phyloP scores from a whole-genome alignment of 1,140 invertebrate genomes.

The Cotesia typhae region DNA sequence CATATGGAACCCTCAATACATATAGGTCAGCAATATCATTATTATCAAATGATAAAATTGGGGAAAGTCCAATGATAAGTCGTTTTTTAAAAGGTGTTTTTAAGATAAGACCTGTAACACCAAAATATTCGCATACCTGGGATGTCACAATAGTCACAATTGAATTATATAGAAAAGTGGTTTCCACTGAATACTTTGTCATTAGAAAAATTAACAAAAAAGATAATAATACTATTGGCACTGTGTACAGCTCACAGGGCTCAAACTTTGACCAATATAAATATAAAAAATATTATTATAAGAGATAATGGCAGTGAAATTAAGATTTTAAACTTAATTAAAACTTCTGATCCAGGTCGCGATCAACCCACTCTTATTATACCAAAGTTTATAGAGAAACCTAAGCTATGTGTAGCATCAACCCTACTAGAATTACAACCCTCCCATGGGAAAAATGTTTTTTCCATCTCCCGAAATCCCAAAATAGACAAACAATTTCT shows the following conservation, averaged over 20 bases:
- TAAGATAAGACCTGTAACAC: conserved; percentile 1
- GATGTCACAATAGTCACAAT: conserved; percentile 12
- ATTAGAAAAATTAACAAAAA: conserved; percentile 10
- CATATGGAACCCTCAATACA: conserved; percentile 13
- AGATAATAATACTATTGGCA: conserved; percentile 17
- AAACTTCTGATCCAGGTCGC: too few relatives aligned
- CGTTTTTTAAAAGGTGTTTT: conserved; percentile 23
- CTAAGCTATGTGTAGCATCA: too few relatives aligned
- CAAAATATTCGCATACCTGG: conserved; percentile 13
- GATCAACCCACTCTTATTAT: too few relatives aligned
- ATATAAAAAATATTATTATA: too few relatives aligned
- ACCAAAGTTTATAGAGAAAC: too few relatives aligned
- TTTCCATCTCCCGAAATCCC: too few relatives aligned
- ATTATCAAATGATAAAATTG: conserved; percentile 9
- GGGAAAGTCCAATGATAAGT: conserved; percentile 6
- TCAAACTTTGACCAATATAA: too few relatives aligned
- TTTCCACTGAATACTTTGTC: not conserved
- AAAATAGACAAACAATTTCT: too few relatives aligned
- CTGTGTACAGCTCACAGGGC: conserved; percentile 8
- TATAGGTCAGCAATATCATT: conserved; percentile 25
- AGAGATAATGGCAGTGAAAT: too few relatives aligned
- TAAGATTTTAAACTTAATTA: too few relatives aligned
- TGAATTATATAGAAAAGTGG: not conserved
- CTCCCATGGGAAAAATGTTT: too few relatives aligned
- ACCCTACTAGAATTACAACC: too few relatives aligned